Percentiles rank a stretch among this genome's conserved stretches.
Evolutionary conservation across 2,113 vertebrate genomes (phyloP).

Genomic region (Serilophus lunatus): DNA sequence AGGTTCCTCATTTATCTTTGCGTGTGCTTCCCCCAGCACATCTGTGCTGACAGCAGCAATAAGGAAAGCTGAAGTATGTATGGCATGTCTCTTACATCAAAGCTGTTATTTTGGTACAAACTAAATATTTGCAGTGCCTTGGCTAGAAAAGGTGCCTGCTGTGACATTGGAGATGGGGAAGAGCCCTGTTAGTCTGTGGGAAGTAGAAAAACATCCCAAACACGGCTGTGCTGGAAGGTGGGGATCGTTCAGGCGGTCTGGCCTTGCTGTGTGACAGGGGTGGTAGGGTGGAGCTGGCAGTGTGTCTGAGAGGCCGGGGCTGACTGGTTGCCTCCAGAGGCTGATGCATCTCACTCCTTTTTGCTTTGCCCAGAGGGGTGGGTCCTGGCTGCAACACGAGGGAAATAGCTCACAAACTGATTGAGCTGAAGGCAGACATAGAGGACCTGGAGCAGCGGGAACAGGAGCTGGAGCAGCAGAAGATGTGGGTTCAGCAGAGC

Average conservation of each 20-base stretch:
- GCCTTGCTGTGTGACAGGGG: background rate
- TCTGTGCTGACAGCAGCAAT: background rate
- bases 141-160: background rate
- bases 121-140: background rate
- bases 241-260: background rate
- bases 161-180: background rate
- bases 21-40: background rate
- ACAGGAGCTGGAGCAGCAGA: slow-evolving; percentile 94
- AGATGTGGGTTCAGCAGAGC: slow-evolving; percentile 98
- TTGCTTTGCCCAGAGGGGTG: slow-evolving; percentile 80
- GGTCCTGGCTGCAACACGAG: slow-evolving; percentile 97
- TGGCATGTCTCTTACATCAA: background rate
- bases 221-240: background rate
- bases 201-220: background rate
- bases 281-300: background rate
- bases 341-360: background rate
- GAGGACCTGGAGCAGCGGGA: slow-evolving; percentile 91
- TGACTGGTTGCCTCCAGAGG: background rate
- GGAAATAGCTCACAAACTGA: slow-evolving; percentile 96
- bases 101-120: background rate
- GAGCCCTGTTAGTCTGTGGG: background rate
- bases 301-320: background rate
- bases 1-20: background rate
- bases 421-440: slow-evolving; percentile 95
- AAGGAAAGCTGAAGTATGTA: background rate